Conservation (phyloP, 2,888 invertebrate genomes). For the Rhimphoctona megacephalus region DNA sequence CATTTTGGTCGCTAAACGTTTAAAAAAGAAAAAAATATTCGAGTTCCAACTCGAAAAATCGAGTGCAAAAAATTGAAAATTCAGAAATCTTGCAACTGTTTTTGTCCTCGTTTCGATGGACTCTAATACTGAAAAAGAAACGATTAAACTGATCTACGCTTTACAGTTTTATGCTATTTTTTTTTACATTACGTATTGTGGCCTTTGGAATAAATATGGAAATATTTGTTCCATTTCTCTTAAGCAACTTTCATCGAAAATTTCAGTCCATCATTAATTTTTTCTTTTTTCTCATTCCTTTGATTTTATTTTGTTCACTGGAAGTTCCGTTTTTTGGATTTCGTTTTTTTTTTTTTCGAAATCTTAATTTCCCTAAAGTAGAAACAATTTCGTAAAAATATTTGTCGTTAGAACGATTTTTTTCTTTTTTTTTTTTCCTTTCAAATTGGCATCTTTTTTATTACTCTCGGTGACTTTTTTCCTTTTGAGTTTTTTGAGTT, state of each 20-base stretch:
- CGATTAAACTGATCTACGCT: background rate
- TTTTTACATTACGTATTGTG: background rate
- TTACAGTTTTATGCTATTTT: background rate
- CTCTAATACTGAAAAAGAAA: background rate
- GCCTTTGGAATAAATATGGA: background rate
- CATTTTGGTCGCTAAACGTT: slow-evolving; percentile 38
- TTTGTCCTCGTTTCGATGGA: background rate
- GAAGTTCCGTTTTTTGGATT: slow-evolving; percentile 20
- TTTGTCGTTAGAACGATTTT: slow-evolving; percentile 8
- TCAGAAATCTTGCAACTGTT: background rate
- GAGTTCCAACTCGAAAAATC: background rate
- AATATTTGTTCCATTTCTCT: slow-evolving; percentile 19
- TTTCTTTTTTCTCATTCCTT: slow-evolving; percentile 5
- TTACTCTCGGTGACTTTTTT: background rate
- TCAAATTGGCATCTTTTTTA: slow-evolving; percentile 46
- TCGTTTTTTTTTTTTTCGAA: slow-evolving; percentile 21
- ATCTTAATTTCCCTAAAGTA: slow-evolving; percentile 13
- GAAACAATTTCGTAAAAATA: slow-evolving; percentile 46
- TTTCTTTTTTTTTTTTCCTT: background rate
- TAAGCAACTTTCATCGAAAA: slow-evolving; percentile 53
- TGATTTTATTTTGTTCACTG: slow-evolving; percentile 20
- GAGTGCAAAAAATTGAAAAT: background rate
- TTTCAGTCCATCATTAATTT: slow-evolving; percentile 46
- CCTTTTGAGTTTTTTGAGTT: background rate
- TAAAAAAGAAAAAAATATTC: background rate